A percentile compares a stretch with the other conserved stretches of the same genome.
Evolutionary conservation across 2,113 vertebrate genomes (phyloP).

Genomic region (Halichoeres trimaculatus): DNA sequence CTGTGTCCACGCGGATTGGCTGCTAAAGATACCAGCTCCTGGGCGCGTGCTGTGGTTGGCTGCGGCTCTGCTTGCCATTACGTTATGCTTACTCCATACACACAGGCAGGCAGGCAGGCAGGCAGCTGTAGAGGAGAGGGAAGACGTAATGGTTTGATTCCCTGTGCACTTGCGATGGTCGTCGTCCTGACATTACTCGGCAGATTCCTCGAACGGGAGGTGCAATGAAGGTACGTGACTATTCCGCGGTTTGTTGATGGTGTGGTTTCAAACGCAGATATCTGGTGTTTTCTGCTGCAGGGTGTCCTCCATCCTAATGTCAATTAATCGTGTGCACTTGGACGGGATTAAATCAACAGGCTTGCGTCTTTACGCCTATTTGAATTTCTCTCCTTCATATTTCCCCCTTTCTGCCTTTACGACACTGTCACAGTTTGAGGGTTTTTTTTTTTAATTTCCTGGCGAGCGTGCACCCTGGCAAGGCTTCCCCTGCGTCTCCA

Average conservation of each 20-base stretch:
- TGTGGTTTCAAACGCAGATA: constrained; percentile 7
- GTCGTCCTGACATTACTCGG: constrained; percentile 74
- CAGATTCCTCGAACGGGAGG: constrained; percentile 77
- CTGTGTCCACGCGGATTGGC: constrained; percentile 71
- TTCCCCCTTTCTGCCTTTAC: neutral
- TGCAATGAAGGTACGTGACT: constrained; percentile 83
- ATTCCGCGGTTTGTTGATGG: neutral
- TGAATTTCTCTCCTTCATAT: neutral
- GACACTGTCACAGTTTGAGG: neutral
- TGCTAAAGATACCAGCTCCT: constrained; percentile 70
- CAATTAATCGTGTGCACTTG: constrained; percentile 20
- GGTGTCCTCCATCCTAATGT: constrained; percentile 37
- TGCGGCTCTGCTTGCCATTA: constrained; percentile 69
- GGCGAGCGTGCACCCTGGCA: constrained; percentile 11
- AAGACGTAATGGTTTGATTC: constrained; percentile 86
- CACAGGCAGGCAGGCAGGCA: constrained; percentile 57
- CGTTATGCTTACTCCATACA: constrained; percentile 80
- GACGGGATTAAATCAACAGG: constrained; percentile 21
- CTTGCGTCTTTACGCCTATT: constrained; percentile 12
- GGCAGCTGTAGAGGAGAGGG: constrained; percentile 72
- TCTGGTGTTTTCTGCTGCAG: constrained; percentile 37
- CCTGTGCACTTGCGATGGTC: constrained; percentile 79
- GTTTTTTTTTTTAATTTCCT: constrained; percentile 10
- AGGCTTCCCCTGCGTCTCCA: constrained; percentile 28
- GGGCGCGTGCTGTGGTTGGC: constrained; percentile 69